Evolutionary conservation across 2,888 invertebrate genomes (phyloP).

Genomic region (Subacronicta megacephala): DNA sequence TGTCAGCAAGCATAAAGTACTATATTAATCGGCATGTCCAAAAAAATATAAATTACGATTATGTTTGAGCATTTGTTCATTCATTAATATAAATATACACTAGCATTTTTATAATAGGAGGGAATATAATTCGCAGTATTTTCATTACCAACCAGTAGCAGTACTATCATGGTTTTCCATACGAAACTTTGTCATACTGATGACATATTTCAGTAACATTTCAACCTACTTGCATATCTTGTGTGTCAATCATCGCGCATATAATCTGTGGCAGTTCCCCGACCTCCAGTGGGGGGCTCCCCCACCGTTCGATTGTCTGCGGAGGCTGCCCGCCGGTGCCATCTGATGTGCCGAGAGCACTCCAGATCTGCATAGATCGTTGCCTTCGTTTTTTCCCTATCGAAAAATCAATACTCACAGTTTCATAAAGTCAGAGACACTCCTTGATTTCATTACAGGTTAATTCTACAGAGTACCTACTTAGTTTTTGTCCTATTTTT

Average conservation of each 20-base stretch:
- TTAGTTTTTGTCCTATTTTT: constrained; percentile 48
- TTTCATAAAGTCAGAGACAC: constrained; percentile 85
- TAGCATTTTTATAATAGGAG: too few species aligned
- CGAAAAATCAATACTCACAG: constrained; percentile 89
- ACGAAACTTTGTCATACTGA: neutral
- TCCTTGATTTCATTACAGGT: constrained; percentile 80
- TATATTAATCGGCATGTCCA: too few species aligned
- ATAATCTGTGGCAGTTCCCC: constrained; percentile 84
- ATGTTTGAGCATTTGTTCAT: too few species aligned
- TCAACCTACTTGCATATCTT: constrained; percentile 39
- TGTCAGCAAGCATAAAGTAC: too few species aligned
- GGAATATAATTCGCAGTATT: too few species aligned
- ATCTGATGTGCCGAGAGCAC: constrained; percentile 90
- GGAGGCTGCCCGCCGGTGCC: constrained; percentile 89
- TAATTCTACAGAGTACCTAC: constrained; percentile 62
- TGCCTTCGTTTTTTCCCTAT: constrained; percentile 90
- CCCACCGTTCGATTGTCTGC: constrained; percentile 89
- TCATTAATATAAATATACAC: too few species aligned
- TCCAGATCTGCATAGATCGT: constrained; percentile 90
- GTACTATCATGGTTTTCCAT: neutral
- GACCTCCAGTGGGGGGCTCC: constrained; percentile 81
- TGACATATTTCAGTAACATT: constrained; percentile 5
- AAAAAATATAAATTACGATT: too few species aligned
- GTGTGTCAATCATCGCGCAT: constrained; percentile 47
- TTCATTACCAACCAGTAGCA: neutral